phyloP scores from a whole-genome alignment of 2,888 invertebrate genomes.

The Lymantria dispar region DNA sequence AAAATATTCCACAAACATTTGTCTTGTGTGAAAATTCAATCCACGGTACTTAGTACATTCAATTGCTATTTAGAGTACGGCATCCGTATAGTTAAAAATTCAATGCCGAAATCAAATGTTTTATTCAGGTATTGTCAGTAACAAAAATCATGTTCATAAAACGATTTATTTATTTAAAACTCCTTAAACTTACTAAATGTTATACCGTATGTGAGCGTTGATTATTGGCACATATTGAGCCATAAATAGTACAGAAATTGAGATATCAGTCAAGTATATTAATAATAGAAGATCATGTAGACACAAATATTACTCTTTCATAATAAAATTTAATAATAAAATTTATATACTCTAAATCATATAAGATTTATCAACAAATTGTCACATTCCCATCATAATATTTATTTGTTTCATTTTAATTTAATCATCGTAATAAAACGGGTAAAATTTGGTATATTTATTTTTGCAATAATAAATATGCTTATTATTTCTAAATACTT shows the following conservation, averaged over 20 bases:
- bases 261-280: constrained; percentile 11
- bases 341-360: background rate
- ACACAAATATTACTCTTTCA: no score
- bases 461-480: background rate
- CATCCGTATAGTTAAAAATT: no score
- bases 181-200: constrained; percentile 71
- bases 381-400: background rate
- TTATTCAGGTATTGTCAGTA: background rate
- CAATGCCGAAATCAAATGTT: background rate
- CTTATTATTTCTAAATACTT: background rate
- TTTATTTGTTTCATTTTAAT: background rate
- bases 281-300: background rate
- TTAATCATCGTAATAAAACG: background rate
- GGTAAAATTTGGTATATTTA: background rate
- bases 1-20: no score
- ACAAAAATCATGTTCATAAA: constrained; percentile 46
- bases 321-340: background rate
- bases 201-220: constrained; percentile 48
- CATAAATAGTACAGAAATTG: constrained; percentile 10
- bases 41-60: no score
- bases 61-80: no score
- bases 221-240: constrained; percentile 60
- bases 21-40: no score
- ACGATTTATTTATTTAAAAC: constrained; percentile 61
- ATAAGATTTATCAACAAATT: background rate